These are phyloP conservation scores for Tympanuchus pallidicinctus DNA, from an alignment of 2,113 vertebrate genomes.

Conservation along the genomic window DNA sequence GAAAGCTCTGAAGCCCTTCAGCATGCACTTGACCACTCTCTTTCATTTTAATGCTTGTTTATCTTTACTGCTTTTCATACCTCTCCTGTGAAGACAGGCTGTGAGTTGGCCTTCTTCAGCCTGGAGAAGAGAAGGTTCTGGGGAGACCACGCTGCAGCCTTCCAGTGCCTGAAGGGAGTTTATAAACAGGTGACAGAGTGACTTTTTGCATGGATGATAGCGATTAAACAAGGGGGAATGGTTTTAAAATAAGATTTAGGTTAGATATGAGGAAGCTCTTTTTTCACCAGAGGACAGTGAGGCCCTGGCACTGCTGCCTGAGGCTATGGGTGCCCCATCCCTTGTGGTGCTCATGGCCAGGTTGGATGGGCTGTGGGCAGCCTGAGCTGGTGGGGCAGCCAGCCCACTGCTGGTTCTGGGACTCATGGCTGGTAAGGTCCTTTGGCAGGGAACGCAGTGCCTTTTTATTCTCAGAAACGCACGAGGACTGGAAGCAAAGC, in stretches of 20 bases:
- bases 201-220: background rate
- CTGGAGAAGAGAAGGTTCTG: background rate
- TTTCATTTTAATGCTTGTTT: constrained; percentile 9
- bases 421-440: background rate
- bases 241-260: background rate
- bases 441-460: accelerated
- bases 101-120: background rate
- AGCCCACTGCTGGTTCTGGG: too few relatives aligned
- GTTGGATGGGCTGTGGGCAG: too few relatives aligned
- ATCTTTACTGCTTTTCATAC: background rate
- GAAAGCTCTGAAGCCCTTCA: background rate
- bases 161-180: background rate
- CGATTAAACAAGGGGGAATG: background rate
- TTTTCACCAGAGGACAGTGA: background rate
- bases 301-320: background rate
- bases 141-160: background rate
- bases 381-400: too few relatives aligned
- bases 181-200: background rate
- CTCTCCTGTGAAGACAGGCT: background rate
- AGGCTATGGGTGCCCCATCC: too few relatives aligned
- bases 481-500: background rate
- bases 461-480: background rate
- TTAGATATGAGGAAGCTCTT: background rate
- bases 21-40: background rate
- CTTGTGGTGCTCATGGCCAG: too few relatives aligned